Base-by-base conservation (phyloP, 2,113 vertebrate species). In the Vidua chalybeata region DNA sequence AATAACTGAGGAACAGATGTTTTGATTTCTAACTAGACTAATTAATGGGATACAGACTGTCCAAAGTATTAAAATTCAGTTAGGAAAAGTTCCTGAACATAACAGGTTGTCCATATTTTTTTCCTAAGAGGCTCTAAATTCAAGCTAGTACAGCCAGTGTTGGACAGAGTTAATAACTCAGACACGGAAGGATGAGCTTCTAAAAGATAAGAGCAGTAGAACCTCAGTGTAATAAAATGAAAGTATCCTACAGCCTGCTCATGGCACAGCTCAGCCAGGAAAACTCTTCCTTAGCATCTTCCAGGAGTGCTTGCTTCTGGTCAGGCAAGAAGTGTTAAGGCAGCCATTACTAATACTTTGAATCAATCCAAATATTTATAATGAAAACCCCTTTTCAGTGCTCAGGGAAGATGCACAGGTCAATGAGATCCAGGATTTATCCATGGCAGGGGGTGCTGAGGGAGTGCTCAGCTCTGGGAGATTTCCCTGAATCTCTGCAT, bases 1-100 rank as follows among this genome's bases (percentile, higher is more conserved):
- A 90, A 86, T 39, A 87, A 72, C n/a, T 41, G 39, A 90, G 72
- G 54, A 96, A 66, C 84, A 96, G 92, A 93, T 90, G 92, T 85
- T 94, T 90, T 91, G 8, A 73, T 95, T 74, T 92, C 49, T 88
- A 82, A 72, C 84, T 54, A 90, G 58, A 79, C 85, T 77, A 97
- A 97, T 86, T 97, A 97, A 94, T 43, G 13, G 55, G 51, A 89
- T 86, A 87, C 91, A 89, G 48, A 73, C 45, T 54, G 46, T 83
- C 68, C 73, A 76, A 81, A 94, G 69, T 67, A 80, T 62, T 96
- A 79, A 87, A 91, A 91, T 31, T 82, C 58, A 84, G 69, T 83
- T 48, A 61, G 41, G 74, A 77, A 73, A 94, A 96, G 89, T 62
- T 96, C 72, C 37, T 56, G 75, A 80, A 72, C 11, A 17, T 79